Conservation (phyloP, 2,797 vertebrate species). For the Sitta carolinensis region DNA sequence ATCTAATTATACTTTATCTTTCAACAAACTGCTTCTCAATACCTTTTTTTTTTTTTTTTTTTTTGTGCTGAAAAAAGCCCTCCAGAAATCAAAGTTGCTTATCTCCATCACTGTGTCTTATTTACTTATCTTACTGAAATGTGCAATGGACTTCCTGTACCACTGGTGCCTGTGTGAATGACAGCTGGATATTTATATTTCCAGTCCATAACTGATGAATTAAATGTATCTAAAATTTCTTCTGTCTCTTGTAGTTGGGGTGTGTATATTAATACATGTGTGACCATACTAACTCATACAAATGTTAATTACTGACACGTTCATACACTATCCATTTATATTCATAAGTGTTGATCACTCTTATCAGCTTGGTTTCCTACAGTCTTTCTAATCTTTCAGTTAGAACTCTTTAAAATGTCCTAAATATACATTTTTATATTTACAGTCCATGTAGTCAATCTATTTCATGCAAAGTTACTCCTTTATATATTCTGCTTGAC, state of each 20-base stretch:
- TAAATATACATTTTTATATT: neutral
- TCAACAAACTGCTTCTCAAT: conserved; percentile 29
- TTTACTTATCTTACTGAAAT: conserved; percentile 54
- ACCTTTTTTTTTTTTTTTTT: neutral
- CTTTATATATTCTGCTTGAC: neutral
- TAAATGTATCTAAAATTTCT: neutral
- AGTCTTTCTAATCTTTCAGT: neutral
- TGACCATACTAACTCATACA: neutral
- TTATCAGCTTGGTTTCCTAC: neutral
- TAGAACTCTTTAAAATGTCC: neutral
- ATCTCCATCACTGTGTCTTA: conserved; percentile 50
- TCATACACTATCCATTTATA: neutral
- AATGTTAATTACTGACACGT: neutral
- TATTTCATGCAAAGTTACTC: neutral
- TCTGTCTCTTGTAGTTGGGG: neutral
- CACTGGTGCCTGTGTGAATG: neutral
- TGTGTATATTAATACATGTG: neutral
- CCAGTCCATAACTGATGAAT: neutral
- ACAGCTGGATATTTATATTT: conserved; percentile 28
- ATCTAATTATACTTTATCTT: conserved; percentile 44
- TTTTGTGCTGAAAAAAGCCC: conserved; percentile 29
- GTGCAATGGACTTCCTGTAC: neutral
- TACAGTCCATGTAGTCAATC: neutral
- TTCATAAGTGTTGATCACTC: neutral
- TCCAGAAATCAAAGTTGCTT: conserved; percentile 58